These are phyloP conservation scores for Allolobophora icterica DNA, from an alignment of 2,888 invertebrate species.

Conservation along the genomic window DNA sequence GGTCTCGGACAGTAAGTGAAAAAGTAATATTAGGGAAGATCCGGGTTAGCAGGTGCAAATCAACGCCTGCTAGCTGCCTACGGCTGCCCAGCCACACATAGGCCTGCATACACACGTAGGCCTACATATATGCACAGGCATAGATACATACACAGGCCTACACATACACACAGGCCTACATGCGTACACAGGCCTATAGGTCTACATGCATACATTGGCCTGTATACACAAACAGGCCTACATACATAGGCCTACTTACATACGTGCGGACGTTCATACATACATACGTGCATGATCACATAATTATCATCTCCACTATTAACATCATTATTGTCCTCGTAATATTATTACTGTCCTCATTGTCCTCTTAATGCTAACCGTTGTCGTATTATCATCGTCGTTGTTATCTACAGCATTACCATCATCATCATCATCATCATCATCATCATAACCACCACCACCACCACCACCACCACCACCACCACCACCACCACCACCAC, in stretches of 20 bases:
- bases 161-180: background rate
- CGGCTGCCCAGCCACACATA: too few species aligned
- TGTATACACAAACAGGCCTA: too few species aligned
- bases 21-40: too few species aligned
- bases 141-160: too few species aligned
- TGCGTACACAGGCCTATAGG: background rate
- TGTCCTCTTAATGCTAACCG: background rate
- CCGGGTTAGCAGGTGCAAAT: too few species aligned
- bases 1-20: too few species aligned
- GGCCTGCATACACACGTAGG: too few species aligned
- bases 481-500: background rate
- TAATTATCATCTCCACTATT: background rate
- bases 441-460: background rate
- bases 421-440: background rate
- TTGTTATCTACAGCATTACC: background rate
- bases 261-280: background rate
- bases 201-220: background rate
- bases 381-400: background rate
- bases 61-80: too few species aligned
- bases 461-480: background rate
- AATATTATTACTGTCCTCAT: background rate
- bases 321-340: background rate
- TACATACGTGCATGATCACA: background rate
- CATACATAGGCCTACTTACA: background rate
- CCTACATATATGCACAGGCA: too few species aligned